Conservation (phyloP, 2,113 vertebrate genomes). For the Hemibagrus wyckioides region DNA sequence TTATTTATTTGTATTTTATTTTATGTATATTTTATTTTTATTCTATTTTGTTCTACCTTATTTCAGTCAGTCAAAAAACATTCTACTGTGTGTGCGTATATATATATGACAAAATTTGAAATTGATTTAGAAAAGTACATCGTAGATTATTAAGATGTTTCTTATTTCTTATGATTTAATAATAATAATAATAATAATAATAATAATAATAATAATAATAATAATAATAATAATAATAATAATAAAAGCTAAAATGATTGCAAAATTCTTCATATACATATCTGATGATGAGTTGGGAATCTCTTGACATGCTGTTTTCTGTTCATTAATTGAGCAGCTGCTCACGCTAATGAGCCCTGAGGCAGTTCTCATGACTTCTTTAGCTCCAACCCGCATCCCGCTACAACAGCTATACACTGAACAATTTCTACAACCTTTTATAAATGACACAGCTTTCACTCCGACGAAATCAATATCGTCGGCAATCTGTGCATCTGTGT, state of each 20-base stretch:
- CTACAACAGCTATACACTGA: constrained; percentile 48
- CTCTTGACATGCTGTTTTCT: constrained; percentile 77
- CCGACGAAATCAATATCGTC: background rate
- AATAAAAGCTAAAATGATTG: constrained; percentile 65
- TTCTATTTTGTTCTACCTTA: too few species aligned
- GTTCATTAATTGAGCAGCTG: constrained; percentile 83
- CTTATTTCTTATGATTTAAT: background rate
- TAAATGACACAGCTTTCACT: background rate
- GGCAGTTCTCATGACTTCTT: constrained; percentile 68
- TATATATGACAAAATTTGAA: too few species aligned
- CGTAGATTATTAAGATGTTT: background rate
- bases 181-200: too few species aligned
- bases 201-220: too few species aligned
- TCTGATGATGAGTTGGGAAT: constrained; percentile 72
- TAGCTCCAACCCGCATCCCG: constrained; percentile 61
- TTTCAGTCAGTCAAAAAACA: too few species aligned
- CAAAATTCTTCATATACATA: constrained; percentile 67
- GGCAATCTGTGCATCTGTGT: background rate
- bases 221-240: too few species aligned
- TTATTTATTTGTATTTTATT: too few species aligned
- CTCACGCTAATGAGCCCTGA: constrained; percentile 79
- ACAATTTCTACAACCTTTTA: background rate
- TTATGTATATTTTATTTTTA: too few species aligned
- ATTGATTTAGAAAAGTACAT: background rate
- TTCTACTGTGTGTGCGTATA: too few species aligned